These are phyloP conservation scores for Redunca redunca DNA, from an alignment of 2,113 vertebrate species.

Conservation along the genomic window DNA sequence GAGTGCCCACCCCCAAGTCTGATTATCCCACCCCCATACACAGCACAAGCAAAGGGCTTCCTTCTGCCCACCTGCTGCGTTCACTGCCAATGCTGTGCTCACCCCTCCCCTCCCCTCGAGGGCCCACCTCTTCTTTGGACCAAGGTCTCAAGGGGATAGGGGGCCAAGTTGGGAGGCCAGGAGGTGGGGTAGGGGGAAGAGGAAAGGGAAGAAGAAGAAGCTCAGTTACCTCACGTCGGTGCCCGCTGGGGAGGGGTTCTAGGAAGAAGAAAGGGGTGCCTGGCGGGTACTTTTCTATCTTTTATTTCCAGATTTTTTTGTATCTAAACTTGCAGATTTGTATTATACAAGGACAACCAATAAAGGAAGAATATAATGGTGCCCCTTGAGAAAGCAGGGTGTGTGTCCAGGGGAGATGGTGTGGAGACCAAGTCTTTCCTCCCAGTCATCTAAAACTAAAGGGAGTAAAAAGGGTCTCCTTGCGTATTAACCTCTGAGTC, in stretches of 20 bases:
- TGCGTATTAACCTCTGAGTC: background rate
- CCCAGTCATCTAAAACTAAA: background rate
- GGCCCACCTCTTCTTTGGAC: background rate
- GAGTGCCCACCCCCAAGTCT: background rate
- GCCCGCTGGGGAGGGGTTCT: constrained; percentile 49
- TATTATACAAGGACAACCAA: constrained; percentile 75
- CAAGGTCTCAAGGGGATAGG: constrained; percentile 2
- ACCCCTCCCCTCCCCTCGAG: background rate
- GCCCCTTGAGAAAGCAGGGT: background rate
- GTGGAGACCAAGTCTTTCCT: background rate
- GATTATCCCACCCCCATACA: background rate
- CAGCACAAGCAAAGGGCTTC: constrained; percentile 73
- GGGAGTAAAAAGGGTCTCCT: background rate
- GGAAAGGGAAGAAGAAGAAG: constrained; percentile 8
- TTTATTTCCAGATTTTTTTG: constrained; percentile 77
- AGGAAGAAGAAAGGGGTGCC: constrained; percentile 12
- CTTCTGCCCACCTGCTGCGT: constrained; percentile 27
- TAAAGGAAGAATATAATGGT: constrained; percentile 72
- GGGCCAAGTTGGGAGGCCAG: constrained; percentile 6
- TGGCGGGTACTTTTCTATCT: constrained; percentile 75
- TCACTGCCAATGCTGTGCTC: constrained; percentile 71
- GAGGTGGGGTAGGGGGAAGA: background rate
- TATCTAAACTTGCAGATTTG: constrained; percentile 77
- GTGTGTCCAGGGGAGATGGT: background rate
- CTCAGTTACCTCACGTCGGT: constrained; percentile 70